Evolutionary conservation across 2,888 invertebrate species (phyloP), one percentile per base, ranked within the genome.

Genomic region (Pammene fasciana): DNA sequence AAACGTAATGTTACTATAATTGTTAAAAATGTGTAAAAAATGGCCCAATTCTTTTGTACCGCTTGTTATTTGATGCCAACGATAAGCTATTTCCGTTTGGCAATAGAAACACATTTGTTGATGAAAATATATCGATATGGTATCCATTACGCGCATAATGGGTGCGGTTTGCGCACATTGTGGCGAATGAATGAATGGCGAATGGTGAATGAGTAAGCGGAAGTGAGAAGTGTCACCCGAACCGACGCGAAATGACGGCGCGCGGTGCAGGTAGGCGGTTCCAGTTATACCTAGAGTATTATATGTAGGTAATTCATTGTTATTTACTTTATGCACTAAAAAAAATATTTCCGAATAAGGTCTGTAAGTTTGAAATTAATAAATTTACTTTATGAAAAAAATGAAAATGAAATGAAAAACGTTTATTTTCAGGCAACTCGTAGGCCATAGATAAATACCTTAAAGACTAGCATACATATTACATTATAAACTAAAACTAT

Each of bases 151-250:
- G 34, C 13, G 26, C 45, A 68, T 54, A 68, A 68, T 52, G 57
- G 45, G 50, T 41, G 64, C 52, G 68, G 68, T 68, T 57, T 52
- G 56, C 61, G 61, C 48, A 16, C 16, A 34, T 68, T 68, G 68
- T 68, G 8, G 43, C 52, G 60, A 16, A 18, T 13, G 50, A 60
- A 50, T 67, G 50, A 65, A 45, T 46, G 55, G 14, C 8, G 46
- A 26, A 26, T 16, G 26, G 54, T 36, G 61, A 61, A 61, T 41
- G 61, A 48, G 67, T 36, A 57, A 38, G 64, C 67, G 66, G 66
- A 67, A 67, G 66, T 59, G 66, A 67, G 66, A 57, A 66, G 59
- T 59, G 67, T 60, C 67, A 60, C 45, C 48, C 52, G 52, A 60
- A 38, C 48, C 52, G 52, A 36, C n/a, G 62, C 43, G 26, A 18